Percentiles rank a stretch among this genome's conserved stretches.
phyloP scores from a whole-genome alignment of 37 sponge, comb jelly and placozoan species.

The Chondrosia reniformis region DNA sequence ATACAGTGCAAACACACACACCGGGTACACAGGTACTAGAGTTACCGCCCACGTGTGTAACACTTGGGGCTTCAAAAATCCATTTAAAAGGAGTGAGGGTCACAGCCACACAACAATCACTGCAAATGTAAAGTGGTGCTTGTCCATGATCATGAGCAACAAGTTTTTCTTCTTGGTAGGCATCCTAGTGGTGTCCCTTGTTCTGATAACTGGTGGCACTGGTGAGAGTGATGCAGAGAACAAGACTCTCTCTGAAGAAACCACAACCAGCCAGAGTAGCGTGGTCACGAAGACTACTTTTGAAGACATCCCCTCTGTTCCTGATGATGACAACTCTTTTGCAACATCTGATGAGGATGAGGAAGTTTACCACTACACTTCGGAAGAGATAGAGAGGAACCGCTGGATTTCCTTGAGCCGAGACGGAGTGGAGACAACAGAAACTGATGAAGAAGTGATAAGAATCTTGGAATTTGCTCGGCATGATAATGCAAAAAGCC shows the following conservation, averaged over 20 bases:
- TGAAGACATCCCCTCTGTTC: background rate
- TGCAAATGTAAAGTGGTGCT: background rate
- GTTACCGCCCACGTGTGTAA: background rate
- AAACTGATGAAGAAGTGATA: background rate
- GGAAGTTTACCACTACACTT: background rate
- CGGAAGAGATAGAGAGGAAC: background rate
- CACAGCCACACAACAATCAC: background rate
- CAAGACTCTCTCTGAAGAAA: too few relatives aligned
- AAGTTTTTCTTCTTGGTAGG: background rate
- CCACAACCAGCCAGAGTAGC: too few relatives aligned
- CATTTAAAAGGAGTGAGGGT: background rate
- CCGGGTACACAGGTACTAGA: background rate
- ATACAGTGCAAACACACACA: too few relatives aligned
- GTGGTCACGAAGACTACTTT: background rate
- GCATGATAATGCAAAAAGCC: background rate
- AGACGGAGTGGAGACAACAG: background rate
- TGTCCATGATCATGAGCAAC: background rate
- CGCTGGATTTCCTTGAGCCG: constrained; percentile 14
- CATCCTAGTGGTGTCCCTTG: background rate
- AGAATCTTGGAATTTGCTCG: background rate
- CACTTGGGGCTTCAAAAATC: background rate
- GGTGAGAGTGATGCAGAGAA: background rate
- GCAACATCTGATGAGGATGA: background rate
- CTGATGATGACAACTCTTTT: background rate
- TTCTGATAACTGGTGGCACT: background rate